These are phyloP conservation scores for Caenorhabditis sp. DNA, from an alignment of 2,888 invertebrate genomes.

Conservation along the genomic window DNA sequence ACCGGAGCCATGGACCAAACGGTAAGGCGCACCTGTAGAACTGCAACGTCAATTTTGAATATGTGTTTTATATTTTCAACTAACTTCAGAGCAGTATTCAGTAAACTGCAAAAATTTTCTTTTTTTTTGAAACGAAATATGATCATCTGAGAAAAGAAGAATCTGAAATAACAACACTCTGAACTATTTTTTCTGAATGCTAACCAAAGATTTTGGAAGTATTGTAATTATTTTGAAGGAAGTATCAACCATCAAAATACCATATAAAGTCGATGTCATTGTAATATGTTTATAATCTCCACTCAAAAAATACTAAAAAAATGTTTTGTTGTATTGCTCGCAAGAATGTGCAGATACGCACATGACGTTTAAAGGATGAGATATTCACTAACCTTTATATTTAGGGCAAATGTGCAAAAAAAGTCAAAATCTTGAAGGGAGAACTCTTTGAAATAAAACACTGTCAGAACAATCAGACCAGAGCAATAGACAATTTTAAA, in stretches of 20 bases:
- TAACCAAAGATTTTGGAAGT: slow-evolving; percentile 40
- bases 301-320: slow-evolving; percentile 39
- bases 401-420: slow-evolving; percentile 34
- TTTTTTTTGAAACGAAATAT: slow-evolving; percentile 21
- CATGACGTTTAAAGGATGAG: too few relatives aligned
- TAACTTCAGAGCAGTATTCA: slow-evolving; percentile 53
- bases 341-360: too few relatives aligned
- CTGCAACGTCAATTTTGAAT: not conserved
- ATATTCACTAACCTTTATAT: slow-evolving; percentile 17
- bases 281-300: slow-evolving; percentile 25
- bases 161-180: slow-evolving; percentile 23
- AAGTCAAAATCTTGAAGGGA: slow-evolving; percentile 32
- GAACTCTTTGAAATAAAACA: slow-evolving; percentile 1
- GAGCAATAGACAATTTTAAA: slow-evolving; percentile 14
- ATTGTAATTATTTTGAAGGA: slow-evolving; percentile 50
- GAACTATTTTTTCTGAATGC: too few relatives aligned
- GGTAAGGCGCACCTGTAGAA: slow-evolving; percentile 55
- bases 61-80: not conserved
- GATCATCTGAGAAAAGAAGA: slow-evolving; percentile 11
- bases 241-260: slow-evolving; percentile 36
- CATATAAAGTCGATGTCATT: slow-evolving; percentile 38
- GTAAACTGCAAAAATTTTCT: slow-evolving; percentile 25
- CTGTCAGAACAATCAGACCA: slow-evolving; percentile 13
- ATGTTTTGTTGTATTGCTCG: too few relatives aligned
- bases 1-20: slow-evolving; percentile 58